A percentile compares a stretch with the other conserved stretches of the same genome.
These are phyloP conservation scores for Pogonomyrmex californicus DNA, from an alignment of 1,140 invertebrate genomes.

Conservation along the genomic window DNA sequence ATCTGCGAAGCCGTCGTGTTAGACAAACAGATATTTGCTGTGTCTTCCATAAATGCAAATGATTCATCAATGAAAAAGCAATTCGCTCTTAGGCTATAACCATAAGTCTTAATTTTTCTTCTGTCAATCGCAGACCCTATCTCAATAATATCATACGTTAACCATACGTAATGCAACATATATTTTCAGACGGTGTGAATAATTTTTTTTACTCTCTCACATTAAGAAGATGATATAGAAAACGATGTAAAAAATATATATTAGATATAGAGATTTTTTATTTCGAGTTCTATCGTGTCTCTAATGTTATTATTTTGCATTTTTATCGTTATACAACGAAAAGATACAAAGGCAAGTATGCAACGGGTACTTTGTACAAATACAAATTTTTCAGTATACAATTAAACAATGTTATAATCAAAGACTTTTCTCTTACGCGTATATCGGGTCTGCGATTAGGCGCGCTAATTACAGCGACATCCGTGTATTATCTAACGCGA, in stretches of 20 bases:
- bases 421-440: not conserved
- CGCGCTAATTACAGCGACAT: conserved; percentile 57
- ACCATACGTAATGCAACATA: not conserved
- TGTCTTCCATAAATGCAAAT: conserved; percentile 10
- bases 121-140: conserved; percentile 50
- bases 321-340: not conserved
- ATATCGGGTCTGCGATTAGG: conserved; percentile 62
- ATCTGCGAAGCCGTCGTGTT: conserved; percentile 18
- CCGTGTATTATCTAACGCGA: conserved; percentile 52
- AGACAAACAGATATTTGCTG: not conserved
- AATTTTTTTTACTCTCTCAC: not conserved
- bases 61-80: conserved; percentile 47
- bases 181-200: conserved; percentile 11
- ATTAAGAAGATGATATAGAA: not conserved
- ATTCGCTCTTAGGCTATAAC: conserved; percentile 31
- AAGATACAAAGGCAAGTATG: not conserved
- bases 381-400: not conserved
- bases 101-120: conserved; percentile 28
- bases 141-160: not conserved
- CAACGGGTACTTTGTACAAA: not conserved
- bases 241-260: conserved; percentile 35
- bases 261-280: not conserved
- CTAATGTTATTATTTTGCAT: not conserved
- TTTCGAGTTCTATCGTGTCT: not conserved
- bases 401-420: not conserved